These are phyloP conservation scores for Pollicipes pollicipes DNA, from an alignment of 1,140 invertebrate genomes.

Conservation along the genomic window DNA sequence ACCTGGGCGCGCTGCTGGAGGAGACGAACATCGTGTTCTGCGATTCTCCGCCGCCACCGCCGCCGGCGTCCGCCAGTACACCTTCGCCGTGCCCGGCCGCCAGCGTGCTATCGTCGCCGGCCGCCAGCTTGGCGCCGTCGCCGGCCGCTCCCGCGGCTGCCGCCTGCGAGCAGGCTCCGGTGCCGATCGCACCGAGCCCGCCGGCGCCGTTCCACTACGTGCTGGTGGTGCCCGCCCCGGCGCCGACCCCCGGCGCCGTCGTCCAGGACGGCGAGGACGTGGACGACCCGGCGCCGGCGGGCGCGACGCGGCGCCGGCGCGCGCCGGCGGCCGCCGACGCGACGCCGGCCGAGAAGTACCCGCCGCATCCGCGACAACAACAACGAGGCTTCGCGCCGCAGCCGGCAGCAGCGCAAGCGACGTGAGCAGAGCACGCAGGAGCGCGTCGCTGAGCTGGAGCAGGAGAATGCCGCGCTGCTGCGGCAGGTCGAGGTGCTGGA, in stretches of 20 bases:
- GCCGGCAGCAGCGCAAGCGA: conserved; percentile 1
- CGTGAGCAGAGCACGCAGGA: neutral
- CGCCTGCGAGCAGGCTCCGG: no score
- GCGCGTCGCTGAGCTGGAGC: neutral
- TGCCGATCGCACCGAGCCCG: no score
- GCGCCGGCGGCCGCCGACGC: neutral
- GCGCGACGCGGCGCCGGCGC: no score
- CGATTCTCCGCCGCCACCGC: no score
- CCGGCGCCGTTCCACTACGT: neutral
- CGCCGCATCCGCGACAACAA: conserved; percentile 8
- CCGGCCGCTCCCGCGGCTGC: no score
- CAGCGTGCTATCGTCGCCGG: no score
- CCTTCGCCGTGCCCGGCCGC: no score
- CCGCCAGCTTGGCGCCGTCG: no score
- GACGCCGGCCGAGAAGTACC: conserved; percentile 6
- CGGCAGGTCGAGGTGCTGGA: conserved; percentile 2
- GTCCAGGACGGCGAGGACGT: no score
- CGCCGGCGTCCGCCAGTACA: no score
- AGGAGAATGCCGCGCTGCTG: neutral
- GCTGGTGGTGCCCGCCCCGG: neutral
- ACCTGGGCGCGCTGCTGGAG: neutral
- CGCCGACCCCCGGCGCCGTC: no score
- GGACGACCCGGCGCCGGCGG: neutral
- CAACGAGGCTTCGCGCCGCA: conserved; percentile 6
- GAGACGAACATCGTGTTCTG: neutral